Percentiles rank a stretch among this genome's conserved stretches.
phyloP scores from a whole-genome alignment of 2,888 invertebrate species.

The Scaptomyza flava region DNA sequence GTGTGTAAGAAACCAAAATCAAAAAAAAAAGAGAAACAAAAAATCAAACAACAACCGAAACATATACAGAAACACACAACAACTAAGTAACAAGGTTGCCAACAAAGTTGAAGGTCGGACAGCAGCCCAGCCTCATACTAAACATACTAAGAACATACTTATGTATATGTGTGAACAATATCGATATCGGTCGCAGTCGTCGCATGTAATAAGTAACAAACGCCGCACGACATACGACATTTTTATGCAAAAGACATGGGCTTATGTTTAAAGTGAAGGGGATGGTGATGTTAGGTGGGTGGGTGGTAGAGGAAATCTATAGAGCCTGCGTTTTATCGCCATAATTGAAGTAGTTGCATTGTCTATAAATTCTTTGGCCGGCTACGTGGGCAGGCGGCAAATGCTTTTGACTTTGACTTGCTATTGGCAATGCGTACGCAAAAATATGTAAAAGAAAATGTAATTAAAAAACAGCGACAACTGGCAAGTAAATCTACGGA shows the following conservation, averaged over 20 bases:
- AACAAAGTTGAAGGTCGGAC: constrained; percentile 74
- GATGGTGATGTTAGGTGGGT: not conserved
- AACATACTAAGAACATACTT: not conserved
- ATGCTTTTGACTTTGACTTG: constrained; percentile 65
- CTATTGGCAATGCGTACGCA: constrained; percentile 65
- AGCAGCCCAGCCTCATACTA: constrained; percentile 30
- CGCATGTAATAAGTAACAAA: constrained; percentile 79
- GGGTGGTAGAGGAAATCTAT: not conserved
- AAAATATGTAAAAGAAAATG: constrained; percentile 65
- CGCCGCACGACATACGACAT: constrained; percentile 78
- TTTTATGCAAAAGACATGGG: constrained; percentile 73
- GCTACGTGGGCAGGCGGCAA: constrained; percentile 73
- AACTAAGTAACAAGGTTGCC: constrained; percentile 74
- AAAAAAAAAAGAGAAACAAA: constrained; percentile 21
- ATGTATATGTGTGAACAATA: constrained; percentile 51
- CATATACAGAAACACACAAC: constrained; percentile 46
- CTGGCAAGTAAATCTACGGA: not conserved
- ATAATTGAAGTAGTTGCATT: constrained; percentile 79
- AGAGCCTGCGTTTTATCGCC: constrained; percentile 58
- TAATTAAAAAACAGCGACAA: constrained; percentile 59
- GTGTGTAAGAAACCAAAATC: constrained; percentile 23
- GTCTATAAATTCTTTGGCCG: constrained; percentile 74
- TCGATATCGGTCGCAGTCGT: constrained; percentile 68
- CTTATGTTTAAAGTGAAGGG: constrained; percentile 1
- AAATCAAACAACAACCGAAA: constrained; percentile 35